Evolutionary conservation across 92 coral and sea anemone genomes (phyloP), one percentile per base, ranked within the genome.

Genomic region (Parazoanthus darwini): DNA sequence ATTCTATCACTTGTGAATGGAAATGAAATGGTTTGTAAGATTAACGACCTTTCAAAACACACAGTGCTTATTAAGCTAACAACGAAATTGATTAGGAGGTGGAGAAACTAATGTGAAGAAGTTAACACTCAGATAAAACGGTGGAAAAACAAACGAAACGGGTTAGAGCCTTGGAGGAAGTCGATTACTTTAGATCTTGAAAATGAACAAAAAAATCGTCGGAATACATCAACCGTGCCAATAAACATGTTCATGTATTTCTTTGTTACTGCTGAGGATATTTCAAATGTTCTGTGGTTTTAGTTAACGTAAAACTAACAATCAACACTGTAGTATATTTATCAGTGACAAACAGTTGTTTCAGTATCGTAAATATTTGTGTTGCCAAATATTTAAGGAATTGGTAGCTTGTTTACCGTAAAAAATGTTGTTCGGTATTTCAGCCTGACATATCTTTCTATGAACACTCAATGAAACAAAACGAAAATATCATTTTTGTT

Each of bases 1-100:
- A 39, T 67, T 83, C 35, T 16, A 25, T 78, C 78, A 83, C 79
- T 46, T 71, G 25, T 84, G 87, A 84, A 84, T 48, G 75, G 87
- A 68, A 38, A 68, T 66, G 43, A 46, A 84, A 66, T 37, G 54
- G 58, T 73, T 48, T 46, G 65, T 48, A 71, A 70, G 87, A 84
- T 84, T 84, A 39, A 84, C 70, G 79, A 84, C 68, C 87, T 84
- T 84, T 84, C 87, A 84, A 71, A 84, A 50, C 80, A 84, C 66
- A 84, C 65, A 46, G 68, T 84, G 74, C 68, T 84, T 84, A 84
- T 84, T 72, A 71, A 44, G 78, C 78, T 73, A 70, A 84, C 87
- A 84, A 71, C 42, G 44, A 84, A 84, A 71, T 46, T 58, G 65
- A 84, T 84, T 84, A 70, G 78, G 56, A 50, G 87, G 87, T 35